Base-by-base conservation (phyloP, 2,113 vertebrate genomes). In the Halcyon senegalensis region DNA sequence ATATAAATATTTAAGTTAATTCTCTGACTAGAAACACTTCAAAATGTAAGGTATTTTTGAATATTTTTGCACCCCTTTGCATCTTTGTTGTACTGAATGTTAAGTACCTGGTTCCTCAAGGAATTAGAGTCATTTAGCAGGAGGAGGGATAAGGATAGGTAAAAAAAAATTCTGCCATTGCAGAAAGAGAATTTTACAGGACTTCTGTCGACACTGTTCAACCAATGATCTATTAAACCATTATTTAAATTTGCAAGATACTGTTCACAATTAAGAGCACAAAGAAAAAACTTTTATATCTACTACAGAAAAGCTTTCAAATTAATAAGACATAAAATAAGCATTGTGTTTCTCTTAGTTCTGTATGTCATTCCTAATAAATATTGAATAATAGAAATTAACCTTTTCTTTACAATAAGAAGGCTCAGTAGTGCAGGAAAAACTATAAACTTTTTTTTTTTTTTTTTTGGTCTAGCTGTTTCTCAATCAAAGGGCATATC, bases 401-500 rank as follows among this genome's bases (percentile, higher is more conserved):
- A 56, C 35, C 3, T 83, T 95, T 87, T 87, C 50, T 85, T 91
- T 86, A 67, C 35, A 86, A 53, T 53, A 84, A 72, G 37, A 68
- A 87, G 11, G 9, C 10, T 79, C 9, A 63, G 39, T 58, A 84
- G 5, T 83, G 23, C 13, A 87, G 51, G 37, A 90, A 84, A 93
- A 87, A 86, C 11, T 66, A 78, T 10, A 46, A 91, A 66, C 6
- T 8, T 72, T 77, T 78, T 91, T 83, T 84, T 13, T 43, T 16
- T 44, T 44, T 44, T 44, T 44, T 44, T 44, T 16, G 16, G 46
- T 79, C 58, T 95, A 56, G 8, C 53, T 94, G 9, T 91, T 97
- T 85, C 79, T 93, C 46, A 95, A 1, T 95, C 84, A 95, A 93
- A 94, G 41, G 59, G 7, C 78, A 31, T 96, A 97, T 97, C 94